These are phyloP conservation scores for Diarsia brunnea DNA, from an alignment of 2,888 invertebrate species.

Conservation along the genomic window DNA sequence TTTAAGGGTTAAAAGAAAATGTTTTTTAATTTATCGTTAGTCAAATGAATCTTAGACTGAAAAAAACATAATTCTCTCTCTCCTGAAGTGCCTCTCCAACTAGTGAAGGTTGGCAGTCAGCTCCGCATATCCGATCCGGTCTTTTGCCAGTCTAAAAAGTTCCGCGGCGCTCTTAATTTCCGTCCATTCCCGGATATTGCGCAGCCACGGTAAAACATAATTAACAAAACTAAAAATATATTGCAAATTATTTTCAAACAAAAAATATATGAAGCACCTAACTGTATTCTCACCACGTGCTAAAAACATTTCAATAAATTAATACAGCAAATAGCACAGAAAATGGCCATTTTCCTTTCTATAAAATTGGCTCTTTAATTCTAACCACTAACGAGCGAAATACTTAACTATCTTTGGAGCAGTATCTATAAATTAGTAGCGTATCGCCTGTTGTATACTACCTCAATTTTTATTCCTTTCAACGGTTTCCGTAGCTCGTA, in stretches of 20 bases:
- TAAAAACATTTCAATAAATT: slow-evolving; percentile 27
- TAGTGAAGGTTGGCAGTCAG: too few relatives aligned
- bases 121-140: too few relatives aligned
- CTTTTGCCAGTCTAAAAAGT: too few relatives aligned
- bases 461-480: slow-evolving; percentile 58
- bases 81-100: too few relatives aligned
- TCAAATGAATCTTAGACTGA: neutral
- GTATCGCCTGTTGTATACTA: slow-evolving; percentile 52
- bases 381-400: slow-evolving; percentile 54
- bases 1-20: neutral
- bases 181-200: too few relatives aligned
- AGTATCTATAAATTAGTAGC: slow-evolving; percentile 55
- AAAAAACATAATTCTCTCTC: too few relatives aligned
- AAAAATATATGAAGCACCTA: neutral
- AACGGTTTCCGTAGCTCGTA: slow-evolving; percentile 39
- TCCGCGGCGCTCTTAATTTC: too few relatives aligned
- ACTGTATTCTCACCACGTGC: neutral
- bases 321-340: slow-evolving; percentile 25
- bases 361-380: slow-evolving; percentile 51
- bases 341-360: slow-evolving; percentile 28
- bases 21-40: neutral
- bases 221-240: neutral
- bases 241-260: neutral
- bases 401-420: slow-evolving; percentile 41
- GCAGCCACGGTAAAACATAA: too few relatives aligned